Base-by-base conservation (phyloP, 2,888 invertebrate genomes). In the Aplocera efformata region DNA sequence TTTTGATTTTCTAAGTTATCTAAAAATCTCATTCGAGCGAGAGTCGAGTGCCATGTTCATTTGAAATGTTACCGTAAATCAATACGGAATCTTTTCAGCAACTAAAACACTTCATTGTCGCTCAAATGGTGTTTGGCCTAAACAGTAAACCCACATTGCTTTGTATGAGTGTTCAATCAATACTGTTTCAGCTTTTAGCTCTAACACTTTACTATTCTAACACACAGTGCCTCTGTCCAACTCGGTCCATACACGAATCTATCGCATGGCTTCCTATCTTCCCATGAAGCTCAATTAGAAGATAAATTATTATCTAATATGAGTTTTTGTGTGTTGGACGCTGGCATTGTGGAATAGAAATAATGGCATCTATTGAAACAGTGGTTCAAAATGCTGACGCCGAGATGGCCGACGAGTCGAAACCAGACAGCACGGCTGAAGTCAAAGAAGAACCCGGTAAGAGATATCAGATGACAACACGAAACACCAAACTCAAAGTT, bases 331-430 rank as follows among this genome's bases (percentile, higher is more conserved):
- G 69, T 83, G 78, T 77, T 72, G 72, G 76, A 79, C 71, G 81
- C 84, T 81, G 73, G 72, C 82, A 69, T 73, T 72, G 67, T 79
- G 82, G 84, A 80, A 75, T 82, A 88, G 94, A 94, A 64, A 94
- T 95, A 78, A 91, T 94, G 90, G 95, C 94, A 63, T 93, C 94
- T 58, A 95, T 95, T 73, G 94, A 95, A 85, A 94, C 94, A 60
- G 95, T 95, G 62, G 94, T 94, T 47, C 93, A 94, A 58, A 94
- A 94, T 53, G 91, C 92, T 51, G 92, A 91, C 80, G 86, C 86
- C 58, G 91, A 92, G 67, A 85, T 86, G 79, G 89, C 82, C 9
- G 92, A 92, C 54, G 91, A 91, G 63, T 75, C 85, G 58, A 92
- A 92, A 78, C 80, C 93, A n/a, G 93, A 93, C 71, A 80, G 79